A percentile compares a stretch with the other conserved stretches of the same genome.
These are phyloP conservation scores for Bombus breviceps DNA, from an alignment of 1,140 invertebrate species.

Conservation along the genomic window DNA sequence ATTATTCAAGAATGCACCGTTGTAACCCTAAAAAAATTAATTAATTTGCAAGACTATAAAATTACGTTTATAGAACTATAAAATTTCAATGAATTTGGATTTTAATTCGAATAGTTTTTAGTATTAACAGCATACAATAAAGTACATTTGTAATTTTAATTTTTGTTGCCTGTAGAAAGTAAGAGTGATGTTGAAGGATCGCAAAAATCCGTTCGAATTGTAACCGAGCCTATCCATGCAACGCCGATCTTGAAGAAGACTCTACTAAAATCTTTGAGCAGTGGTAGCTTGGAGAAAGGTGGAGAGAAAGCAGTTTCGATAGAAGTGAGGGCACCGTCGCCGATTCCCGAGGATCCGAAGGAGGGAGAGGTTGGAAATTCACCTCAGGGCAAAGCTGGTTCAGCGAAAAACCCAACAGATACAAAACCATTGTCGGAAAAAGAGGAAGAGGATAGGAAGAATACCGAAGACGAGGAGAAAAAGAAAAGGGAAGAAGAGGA, in stretches of 20 bases:
- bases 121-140: not conserved
- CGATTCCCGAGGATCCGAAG: slow-evolving; percentile 75
- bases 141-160: not conserved
- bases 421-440: slow-evolving; percentile 33
- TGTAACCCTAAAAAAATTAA: not conserved
- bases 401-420: not conserved
- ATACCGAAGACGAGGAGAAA: slow-evolving; percentile 23
- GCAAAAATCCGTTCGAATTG: slow-evolving; percentile 37
- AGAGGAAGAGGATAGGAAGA: not conserved
- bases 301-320: slow-evolving; percentile 27
- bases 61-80: no score
- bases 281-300: slow-evolving; percentile 59
- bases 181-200: not conserved
- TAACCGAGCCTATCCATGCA: not conserved
- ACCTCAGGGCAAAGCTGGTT: not conserved
- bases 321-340: slow-evolving; percentile 71
- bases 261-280: slow-evolving; percentile 67
- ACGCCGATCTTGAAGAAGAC: slow-evolving; percentile 55
- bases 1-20: not conserved
- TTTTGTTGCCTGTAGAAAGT: not conserved
- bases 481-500: slow-evolving; percentile 44
- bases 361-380: slow-evolving; percentile 63
- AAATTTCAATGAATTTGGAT: not conserved
- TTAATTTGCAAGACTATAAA: not conserved
- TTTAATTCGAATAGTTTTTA: not conserved